Evolutionary conservation across 1,140 invertebrate species (phyloP).

Genomic region (Colletes latitarsis): DNA sequence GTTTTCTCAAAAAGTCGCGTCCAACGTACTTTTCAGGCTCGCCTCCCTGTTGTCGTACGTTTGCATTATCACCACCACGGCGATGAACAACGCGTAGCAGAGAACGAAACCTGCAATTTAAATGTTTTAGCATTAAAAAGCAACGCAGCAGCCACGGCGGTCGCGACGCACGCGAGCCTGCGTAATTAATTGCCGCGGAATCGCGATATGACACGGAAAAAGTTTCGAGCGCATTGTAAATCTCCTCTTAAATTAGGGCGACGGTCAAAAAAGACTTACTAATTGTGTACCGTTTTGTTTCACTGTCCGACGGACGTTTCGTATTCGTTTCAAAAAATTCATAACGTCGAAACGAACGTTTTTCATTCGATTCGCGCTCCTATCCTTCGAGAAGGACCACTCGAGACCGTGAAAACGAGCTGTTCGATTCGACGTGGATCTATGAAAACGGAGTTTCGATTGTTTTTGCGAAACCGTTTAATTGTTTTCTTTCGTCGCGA

Average conservation of each 20-base stretch:
- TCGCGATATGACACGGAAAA: conserved; percentile 19
- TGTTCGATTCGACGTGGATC: not conserved
- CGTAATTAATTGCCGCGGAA: conserved; percentile 6
- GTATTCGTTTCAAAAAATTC: not conserved
- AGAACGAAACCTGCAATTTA: conserved; percentile 80
- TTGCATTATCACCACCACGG: conserved; percentile 82
- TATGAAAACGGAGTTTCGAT: not conserved
- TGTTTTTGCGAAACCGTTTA: not conserved
- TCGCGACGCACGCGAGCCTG: not conserved
- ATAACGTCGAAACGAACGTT: not conserved
- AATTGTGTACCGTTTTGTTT: not conserved
- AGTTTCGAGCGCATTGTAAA: conserved; percentile 9
- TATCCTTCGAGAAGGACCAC: not conserved
- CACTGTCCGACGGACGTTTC: not conserved
- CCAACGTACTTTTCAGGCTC: conserved; percentile 64
- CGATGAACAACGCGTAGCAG: conserved; percentile 84
- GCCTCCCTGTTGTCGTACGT: conserved; percentile 69
- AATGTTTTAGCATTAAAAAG: conserved; percentile 57
- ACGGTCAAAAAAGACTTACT: not conserved
- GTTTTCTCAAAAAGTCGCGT: not conserved
- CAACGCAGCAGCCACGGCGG: not conserved
- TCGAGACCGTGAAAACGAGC: not conserved
- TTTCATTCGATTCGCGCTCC: not conserved
- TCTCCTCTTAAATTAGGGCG: conserved; percentile 3
- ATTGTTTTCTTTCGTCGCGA: conserved; percentile 10